phyloP scores from a whole-genome alignment of 2,797 vertebrate species.

The Sebastes paucispinis region DNA sequence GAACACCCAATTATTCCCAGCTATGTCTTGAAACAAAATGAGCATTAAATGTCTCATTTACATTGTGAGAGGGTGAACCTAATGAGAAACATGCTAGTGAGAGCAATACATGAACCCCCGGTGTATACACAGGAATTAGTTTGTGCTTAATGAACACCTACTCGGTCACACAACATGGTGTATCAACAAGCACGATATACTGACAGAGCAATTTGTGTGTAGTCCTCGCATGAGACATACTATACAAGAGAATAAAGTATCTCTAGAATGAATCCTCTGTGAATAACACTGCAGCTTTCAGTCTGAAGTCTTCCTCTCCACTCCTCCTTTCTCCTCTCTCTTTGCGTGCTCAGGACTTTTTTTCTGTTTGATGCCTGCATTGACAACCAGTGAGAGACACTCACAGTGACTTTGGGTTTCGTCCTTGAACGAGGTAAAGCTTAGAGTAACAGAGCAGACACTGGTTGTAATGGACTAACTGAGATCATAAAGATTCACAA shows the following conservation, averaged over 20 bases:
- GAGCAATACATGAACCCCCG: not conserved
- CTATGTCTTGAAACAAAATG: not conserved
- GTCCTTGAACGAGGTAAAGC: slow-evolving; percentile 20
- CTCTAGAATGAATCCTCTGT: not conserved
- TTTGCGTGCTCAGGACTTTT: slow-evolving; percentile 14
- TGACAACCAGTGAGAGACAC: not conserved
- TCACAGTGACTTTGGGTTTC: not conserved
- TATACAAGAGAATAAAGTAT: not conserved
- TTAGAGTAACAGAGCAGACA: not conserved
- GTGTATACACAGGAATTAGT: slow-evolving; percentile 3
- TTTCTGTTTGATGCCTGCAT: slow-evolving; percentile 1
- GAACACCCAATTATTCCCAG: slow-evolving; percentile 20
- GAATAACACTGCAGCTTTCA: slow-evolving; percentile 2
- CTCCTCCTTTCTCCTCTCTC: not conserved
- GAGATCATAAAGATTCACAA: not conserved
- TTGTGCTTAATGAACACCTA: not conserved
- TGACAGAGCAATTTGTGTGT: not conserved
- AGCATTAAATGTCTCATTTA: slow-evolving; percentile 9
- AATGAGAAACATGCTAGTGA: slow-evolving; percentile 14
- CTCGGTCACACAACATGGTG: not conserved
- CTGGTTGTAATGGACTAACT: not conserved
- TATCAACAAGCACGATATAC: not conserved
- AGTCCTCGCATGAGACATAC: not conserved
- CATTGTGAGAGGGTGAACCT: slow-evolving; percentile 1
- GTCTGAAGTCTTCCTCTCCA: not conserved